Evolutionary conservation across 2,888 invertebrate genomes (phyloP), one percentile per base, ranked within the genome.

Genomic region (Eupithecia dodoneata): DNA sequence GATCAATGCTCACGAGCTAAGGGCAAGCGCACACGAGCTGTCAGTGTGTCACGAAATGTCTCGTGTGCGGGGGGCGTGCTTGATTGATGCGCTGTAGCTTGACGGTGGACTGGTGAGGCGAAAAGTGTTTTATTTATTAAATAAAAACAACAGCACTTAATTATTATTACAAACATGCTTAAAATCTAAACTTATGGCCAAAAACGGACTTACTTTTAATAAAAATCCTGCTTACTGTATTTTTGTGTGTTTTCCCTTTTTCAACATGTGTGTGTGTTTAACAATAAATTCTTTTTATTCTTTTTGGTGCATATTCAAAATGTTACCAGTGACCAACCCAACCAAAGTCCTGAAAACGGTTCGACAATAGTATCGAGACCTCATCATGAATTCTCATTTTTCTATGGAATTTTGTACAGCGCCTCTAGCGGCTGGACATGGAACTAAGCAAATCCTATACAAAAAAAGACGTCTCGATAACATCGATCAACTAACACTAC

Each of bases 1-100:
- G 79, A 79, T 79, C 78, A 79, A 79, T 74, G 74, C 76, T 79
- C 76, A 76, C 79, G 76, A 71, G 72, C 63, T 76, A 76, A 79
- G 74, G 79, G 79, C 79, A 70, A 75, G 77, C 65, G 71, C 73
- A 79, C 76, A 79, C 76, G 70, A 42, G n/a, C 67, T 44, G 67
- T 69, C 70, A 47, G 59, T 67, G 63, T 67, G 76, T 79, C 79
- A 79, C 76, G 80, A 78, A 76, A 78, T 79, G 79, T 79, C 79
- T 79, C 77, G 79, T 75, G 77, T 77, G 75, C 73, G 74, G 75
- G 73, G 63, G 79, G 73, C 79, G 79, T 63, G 72, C 75, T 77
- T 79, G 76, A 79, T 77, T 77, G 79, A 79, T 77, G 79, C 79
- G 75, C 73, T 66, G 73, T 71, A 72, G 75, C 77, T 76, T 77